These are phyloP conservation scores for Bicyclus anynana DNA, from an alignment of 1,140 invertebrate genomes.

Conservation along the genomic window DNA sequence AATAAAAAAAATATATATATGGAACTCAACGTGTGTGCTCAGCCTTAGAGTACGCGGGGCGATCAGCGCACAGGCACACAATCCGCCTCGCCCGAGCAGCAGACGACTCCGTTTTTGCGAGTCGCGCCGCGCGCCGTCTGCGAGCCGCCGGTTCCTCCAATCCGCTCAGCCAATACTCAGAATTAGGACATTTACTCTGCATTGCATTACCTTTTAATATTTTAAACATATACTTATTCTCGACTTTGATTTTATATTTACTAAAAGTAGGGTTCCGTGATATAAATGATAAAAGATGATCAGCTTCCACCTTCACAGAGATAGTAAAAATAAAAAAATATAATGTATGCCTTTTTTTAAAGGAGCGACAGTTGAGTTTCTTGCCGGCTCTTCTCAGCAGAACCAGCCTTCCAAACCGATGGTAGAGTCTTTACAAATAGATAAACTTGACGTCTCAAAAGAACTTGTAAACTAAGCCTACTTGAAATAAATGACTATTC, in stretches of 20 bases:
- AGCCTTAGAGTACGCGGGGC: conserved; percentile 8
- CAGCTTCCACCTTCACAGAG: no score
- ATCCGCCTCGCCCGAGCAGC: conserved; percentile 24
- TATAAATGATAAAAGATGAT: not conserved
- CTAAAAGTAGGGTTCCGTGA: not conserved
- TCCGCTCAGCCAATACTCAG: conserved; percentile 53
- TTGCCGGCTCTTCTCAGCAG: no score
- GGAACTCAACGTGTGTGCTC: not conserved
- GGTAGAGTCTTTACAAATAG: no score
- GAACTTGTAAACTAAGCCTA: no score
- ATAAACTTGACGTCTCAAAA: no score
- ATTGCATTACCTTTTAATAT: conserved; percentile 9
- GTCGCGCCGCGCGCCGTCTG: conserved; percentile 56
- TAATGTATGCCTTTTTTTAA: no score
- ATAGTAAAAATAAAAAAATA: no score
- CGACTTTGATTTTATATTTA: not conserved
- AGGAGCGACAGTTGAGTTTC: no score
- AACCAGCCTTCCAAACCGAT: no score
- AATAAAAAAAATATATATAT: no score
- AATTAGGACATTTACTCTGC: conserved; percentile 51
- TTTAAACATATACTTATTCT: not conserved
- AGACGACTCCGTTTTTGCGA: conserved; percentile 63
- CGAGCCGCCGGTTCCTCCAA: conserved; percentile 48
- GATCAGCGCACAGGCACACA: conserved; percentile 27
- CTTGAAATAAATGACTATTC: no score